Conservation (phyloP, 2,113 vertebrate species). For the Pseudorectes ferrugineus region DNA sequence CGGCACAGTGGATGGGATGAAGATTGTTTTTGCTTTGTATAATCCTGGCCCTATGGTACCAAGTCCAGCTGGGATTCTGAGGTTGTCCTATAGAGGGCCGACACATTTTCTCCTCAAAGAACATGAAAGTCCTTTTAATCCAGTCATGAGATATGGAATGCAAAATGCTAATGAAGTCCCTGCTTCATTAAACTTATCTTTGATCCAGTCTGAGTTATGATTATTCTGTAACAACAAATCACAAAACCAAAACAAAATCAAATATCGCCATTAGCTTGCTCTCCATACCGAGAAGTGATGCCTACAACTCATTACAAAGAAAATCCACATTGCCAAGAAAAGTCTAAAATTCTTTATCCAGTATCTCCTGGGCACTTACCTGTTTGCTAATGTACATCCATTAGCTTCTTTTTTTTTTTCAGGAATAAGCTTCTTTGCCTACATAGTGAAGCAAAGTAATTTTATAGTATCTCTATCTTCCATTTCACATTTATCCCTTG, state of each 20-base stretch:
- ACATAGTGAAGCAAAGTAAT: background rate
- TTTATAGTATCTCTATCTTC: background rate
- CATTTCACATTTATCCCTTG: background rate
- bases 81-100: background rate
- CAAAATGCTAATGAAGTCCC: slow-evolving; percentile 2
- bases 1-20: background rate
- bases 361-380: background rate
- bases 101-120: slow-evolving; percentile 5
- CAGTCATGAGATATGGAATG: background rate
- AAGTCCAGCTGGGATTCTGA: background rate
- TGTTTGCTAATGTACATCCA: background rate
- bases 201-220: background rate
- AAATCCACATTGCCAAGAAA: background rate
- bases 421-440: background rate
- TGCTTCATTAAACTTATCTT: slow-evolving; percentile 20
- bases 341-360: background rate
- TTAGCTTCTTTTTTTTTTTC: background rate
- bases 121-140: slow-evolving; percentile 27
- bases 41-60: background rate
- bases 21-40: background rate
- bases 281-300: background rate
- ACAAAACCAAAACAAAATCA: background rate
- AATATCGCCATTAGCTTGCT: background rate
- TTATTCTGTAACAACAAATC: background rate
- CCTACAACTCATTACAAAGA: background rate